Conservation (phyloP, 35 echinoderm and acorn worm genomes). For the Lytechinus pictus region DNA sequence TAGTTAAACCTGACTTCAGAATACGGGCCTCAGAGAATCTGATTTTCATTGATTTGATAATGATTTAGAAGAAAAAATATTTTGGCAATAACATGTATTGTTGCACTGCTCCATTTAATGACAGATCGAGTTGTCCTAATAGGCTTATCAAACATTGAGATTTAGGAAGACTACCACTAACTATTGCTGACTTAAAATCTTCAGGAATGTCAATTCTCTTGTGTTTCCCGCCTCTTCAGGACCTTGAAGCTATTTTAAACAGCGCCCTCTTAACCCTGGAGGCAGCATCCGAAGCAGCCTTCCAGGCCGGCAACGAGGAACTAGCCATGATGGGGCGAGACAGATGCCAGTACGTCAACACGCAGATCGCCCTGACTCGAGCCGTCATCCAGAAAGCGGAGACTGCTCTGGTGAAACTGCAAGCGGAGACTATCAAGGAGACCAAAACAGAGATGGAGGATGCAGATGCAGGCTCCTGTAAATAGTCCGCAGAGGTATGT, state of each 20-base stretch:
- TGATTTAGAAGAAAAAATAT: too few relatives aligned
- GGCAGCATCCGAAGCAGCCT: conserved; percentile 26
- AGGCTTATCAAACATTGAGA: too few relatives aligned
- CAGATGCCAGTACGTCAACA: conserved; percentile 34
- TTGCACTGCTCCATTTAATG: too few relatives aligned
- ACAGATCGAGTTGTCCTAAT: too few relatives aligned
- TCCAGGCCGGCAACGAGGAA: conserved; percentile 38
- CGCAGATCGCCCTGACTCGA: not conserved
- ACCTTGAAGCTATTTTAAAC: conserved; percentile 29
- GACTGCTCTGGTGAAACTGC: not conserved
- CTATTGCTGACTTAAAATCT: too few relatives aligned
- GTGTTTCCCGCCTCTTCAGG: not conserved
- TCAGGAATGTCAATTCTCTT: too few relatives aligned
- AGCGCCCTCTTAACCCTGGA: conserved; percentile 14
- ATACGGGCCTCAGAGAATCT: too few relatives aligned
- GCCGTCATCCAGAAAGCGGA: conserved; percentile 6
- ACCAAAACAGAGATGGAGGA: not conserved
- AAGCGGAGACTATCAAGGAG: not conserved
- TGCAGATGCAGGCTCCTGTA: not conserved
- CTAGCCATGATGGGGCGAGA: conserved; percentile 45
- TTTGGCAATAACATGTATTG: too few relatives aligned
- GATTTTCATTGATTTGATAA: too few relatives aligned
- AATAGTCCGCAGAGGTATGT: not conserved
- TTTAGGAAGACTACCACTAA: too few relatives aligned
- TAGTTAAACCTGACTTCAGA: too few relatives aligned